Evolutionary conservation across 2,797 vertebrate genomes (phyloP).

Genomic region (Takifugu ocellatus): DNA sequence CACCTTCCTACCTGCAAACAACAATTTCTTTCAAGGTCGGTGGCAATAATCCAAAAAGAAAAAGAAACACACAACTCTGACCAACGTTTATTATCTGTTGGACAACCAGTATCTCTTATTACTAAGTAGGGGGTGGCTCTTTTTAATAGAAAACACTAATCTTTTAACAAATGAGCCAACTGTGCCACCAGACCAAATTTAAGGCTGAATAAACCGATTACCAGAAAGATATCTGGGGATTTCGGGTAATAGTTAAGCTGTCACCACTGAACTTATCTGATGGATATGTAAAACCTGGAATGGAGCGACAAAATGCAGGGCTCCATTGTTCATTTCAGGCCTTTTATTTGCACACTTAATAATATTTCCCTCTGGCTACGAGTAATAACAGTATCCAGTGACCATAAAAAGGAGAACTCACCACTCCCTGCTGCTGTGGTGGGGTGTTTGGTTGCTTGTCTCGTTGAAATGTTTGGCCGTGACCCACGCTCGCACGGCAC

Average conservation of each 20-base stretch:
- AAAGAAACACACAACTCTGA: no score
- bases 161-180: not conserved
- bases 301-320: conserved; percentile 14
- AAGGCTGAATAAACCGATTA: conserved; percentile 52
- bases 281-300: conserved; percentile 59
- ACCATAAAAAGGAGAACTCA: conserved; percentile 81
- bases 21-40: not conserved
- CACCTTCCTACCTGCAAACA: conserved; percentile 70
- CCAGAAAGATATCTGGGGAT: conserved; percentile 45
- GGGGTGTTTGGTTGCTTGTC: conserved; percentile 41
- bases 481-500: conserved; percentile 36
- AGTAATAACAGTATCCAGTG: conserved; percentile 63
- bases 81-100: no score
- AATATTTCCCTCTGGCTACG: conserved; percentile 61
- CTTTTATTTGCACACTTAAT: conserved; percentile 61
- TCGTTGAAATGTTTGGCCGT: conserved; percentile 44
- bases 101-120: no score
- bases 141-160: no score
- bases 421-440: conserved; percentile 60
- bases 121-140: no score
- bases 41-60: no score
- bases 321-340: conserved; percentile 62
- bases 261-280: conserved; percentile 58
- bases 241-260: conserved; percentile 2
- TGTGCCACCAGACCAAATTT: not conserved